A percentile compares a stretch with the other conserved stretches of the same genome.
These are phyloP conservation scores for Rhynchonema sp. DNA, from an alignment of 2,888 invertebrate genomes.

Conservation along the genomic window DNA sequence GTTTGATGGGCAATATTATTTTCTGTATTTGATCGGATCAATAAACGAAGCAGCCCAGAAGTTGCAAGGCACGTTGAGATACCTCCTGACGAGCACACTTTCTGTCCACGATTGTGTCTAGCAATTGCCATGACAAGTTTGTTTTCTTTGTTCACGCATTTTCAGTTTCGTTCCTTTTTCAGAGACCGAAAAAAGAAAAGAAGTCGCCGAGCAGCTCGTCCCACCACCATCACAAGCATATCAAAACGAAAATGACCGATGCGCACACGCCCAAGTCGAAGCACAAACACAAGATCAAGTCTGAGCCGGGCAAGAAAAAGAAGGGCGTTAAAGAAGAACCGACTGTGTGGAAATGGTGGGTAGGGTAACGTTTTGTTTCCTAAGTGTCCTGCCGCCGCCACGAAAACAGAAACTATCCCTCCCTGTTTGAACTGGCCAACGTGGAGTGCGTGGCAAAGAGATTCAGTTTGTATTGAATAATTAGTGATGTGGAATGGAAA, in stretches of 20 bases:
- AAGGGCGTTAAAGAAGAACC: slow-evolving; percentile 28
- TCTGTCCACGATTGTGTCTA: slow-evolving; percentile 7
- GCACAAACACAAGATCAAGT: slow-evolving; percentile 12
- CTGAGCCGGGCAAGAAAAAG: slow-evolving; percentile 11
- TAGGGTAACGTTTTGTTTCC: not conserved
- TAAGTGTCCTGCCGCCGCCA: not conserved
- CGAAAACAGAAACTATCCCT: too few relatives aligned
- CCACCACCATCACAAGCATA: slow-evolving; percentile 1
- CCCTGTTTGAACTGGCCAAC: too few relatives aligned
- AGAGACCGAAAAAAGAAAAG: slow-evolving; percentile 15
- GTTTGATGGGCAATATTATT: slow-evolving; percentile 5
- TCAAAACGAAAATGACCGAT: too few relatives aligned
- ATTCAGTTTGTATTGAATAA: too few relatives aligned
- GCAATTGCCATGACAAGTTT: too few relatives aligned
- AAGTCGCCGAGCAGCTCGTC: slow-evolving; percentile 7
- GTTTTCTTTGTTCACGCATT: too few relatives aligned
- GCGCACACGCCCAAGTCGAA: too few relatives aligned
- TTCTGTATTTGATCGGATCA: slow-evolving; percentile 1
- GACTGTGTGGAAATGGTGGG: slow-evolving; percentile 37
- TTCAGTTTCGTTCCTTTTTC: too few relatives aligned
- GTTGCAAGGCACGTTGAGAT: not conserved
- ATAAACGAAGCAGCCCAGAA: too few relatives aligned
- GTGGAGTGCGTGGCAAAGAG: too few relatives aligned
- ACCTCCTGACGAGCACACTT: not conserved
- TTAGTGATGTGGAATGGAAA: too few relatives aligned